A percentile compares a stretch with the other conserved stretches of the same genome.
phyloP scores from a whole-genome alignment of 2,888 invertebrate species.

The Plebejus melissa region DNA sequence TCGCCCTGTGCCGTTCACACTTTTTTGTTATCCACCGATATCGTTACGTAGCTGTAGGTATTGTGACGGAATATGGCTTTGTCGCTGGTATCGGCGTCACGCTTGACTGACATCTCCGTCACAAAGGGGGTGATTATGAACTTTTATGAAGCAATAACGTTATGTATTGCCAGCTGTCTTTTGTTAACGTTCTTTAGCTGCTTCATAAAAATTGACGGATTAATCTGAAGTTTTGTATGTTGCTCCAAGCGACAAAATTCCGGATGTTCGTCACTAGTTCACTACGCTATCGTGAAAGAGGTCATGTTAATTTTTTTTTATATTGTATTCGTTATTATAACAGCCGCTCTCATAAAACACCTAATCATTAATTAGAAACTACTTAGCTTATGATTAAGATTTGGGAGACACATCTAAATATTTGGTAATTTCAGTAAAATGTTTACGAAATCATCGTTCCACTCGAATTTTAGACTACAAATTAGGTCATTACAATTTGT shows the following conservation, averaged over 20 bases:
- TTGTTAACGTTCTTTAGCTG: neutral
- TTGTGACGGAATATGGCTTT: slow-evolving; percentile 75
- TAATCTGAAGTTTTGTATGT: too few relatives aligned
- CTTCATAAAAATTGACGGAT: neutral
- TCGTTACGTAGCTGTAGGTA: slow-evolving; percentile 67
- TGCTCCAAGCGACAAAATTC: too few relatives aligned
- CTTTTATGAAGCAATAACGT: slow-evolving; percentile 5
- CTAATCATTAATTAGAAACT: too few relatives aligned
- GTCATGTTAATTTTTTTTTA: too few relatives aligned
- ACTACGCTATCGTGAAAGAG: too few relatives aligned
- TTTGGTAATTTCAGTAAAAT: neutral
- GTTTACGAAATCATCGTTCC: too few relatives aligned
- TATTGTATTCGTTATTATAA: too few relatives aligned
- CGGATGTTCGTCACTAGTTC: too few relatives aligned
- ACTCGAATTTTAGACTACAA: neutral
- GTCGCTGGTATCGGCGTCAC: slow-evolving; percentile 58
- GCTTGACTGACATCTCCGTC: slow-evolving; percentile 47
- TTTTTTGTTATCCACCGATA: slow-evolving; percentile 73
- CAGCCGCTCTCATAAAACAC: too few relatives aligned
- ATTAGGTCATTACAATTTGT: neutral
- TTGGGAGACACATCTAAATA: neutral
- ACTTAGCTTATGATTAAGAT: too few relatives aligned
- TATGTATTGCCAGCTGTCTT: slow-evolving; percentile 18
- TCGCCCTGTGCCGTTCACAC: slow-evolving; percentile 46
- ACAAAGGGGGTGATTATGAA: slow-evolving; percentile 10